These are phyloP conservation scores for Burhinus bistriatus DNA, from an alignment of 2,113 vertebrate genomes.

Conservation along the genomic window DNA sequence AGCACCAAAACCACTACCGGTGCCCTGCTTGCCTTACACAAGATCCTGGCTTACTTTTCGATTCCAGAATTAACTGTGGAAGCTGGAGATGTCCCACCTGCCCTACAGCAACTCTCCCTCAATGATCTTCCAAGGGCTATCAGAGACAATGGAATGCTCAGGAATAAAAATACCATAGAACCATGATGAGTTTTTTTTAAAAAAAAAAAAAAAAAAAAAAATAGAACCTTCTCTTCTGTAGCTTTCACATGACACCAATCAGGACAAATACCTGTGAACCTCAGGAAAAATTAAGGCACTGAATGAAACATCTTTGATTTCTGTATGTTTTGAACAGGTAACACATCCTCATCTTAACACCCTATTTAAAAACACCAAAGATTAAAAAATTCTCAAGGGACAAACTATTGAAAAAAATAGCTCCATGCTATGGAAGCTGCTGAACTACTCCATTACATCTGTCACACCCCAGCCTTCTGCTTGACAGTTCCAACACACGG, in stretches of 20 bases:
- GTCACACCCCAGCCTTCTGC: not conserved
- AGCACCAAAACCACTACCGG: not conserved
- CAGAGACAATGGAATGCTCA: not conserved
- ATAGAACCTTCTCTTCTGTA: not conserved
- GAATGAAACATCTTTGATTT: not conserved
- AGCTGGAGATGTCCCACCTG: not conserved
- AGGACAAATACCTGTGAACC: not conserved
- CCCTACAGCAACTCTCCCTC: not conserved
- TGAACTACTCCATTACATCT: not conserved
- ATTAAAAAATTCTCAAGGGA: not conserved
- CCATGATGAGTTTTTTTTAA: not conserved
- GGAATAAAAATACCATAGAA: not conserved
- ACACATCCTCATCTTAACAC: not conserved
- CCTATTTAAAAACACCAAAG: not conserved
- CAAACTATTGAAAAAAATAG: not conserved
- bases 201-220: not conserved
- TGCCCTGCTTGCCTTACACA: not conserved
- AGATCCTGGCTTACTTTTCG: not conserved
- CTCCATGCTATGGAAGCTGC: not conserved
- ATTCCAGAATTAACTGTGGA: not conserved
- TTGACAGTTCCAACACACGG: too few species aligned
- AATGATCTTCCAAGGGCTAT: not conserved
- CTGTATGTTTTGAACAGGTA: not conserved
- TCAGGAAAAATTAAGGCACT: not conserved
- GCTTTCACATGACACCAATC: not conserved